Evolutionary conservation across 2,797 vertebrate species (phyloP), one percentile per base, ranked within the genome.

Genomic region (Malurus leucopterus): DNA sequence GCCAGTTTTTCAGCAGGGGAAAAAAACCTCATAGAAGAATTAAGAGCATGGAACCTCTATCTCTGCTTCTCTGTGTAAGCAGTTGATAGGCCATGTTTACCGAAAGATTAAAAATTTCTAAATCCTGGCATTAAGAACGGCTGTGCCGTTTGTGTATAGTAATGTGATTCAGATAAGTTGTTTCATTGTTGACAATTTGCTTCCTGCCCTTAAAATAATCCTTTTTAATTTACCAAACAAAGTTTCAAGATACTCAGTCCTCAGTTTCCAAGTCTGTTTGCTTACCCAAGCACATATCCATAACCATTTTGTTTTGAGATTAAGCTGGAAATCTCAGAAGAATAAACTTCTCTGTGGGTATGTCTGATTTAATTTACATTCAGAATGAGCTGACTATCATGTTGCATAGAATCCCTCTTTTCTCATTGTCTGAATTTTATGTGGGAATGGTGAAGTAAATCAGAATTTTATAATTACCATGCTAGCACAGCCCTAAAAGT

Each of bases 331-430:
- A 88, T 89, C 73, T 92, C 67, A 59, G 41, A 91, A 89, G 63
- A 93, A 74, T 77, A 59, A 85, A 80, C 36, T 87, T 87, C 34
- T 87, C 68, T 73, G 41, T 79, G 64, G 15, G n/a, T 69, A 47
- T 77, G 87, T 83, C 44, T 78, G 34, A 40, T 80, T 86, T 81
- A 30, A 84, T 92, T 93, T 89, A 13, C 58, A 81, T 94, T 88
- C 65, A 64, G 44, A 88, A 80, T 82, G 53, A 84, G 53, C 49
- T 68, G 38, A 62, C 59, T 82, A 0, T 76, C 0, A 0, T 67
- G 17, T 59, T 73, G 22, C 8, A 6, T 24, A 22, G 40, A 83
- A 80, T 83, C 2, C 0, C 29, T 76, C 10, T 67, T 54, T 64
- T 79, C 32, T 92, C 30, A 2, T 0, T 43, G 30, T 68, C 34